These are phyloP conservation scores for Dryadula phaetusa DNA, from an alignment of 2,888 invertebrate genomes.

Conservation along the genomic window DNA sequence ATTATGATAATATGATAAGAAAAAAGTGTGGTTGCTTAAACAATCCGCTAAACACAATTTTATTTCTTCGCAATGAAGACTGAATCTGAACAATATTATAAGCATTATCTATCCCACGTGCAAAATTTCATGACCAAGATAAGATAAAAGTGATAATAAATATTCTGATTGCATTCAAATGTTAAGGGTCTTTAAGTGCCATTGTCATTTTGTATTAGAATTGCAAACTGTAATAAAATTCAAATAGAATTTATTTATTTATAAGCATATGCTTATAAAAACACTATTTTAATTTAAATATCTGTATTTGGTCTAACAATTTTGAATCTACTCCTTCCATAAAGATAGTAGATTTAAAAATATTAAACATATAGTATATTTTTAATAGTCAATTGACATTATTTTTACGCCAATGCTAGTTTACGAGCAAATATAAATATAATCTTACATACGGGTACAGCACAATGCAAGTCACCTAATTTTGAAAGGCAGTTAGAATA, in stretches of 20 bases:
- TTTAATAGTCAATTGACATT: no score
- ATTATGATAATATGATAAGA: slow-evolving; percentile 1
- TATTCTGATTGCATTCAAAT: slow-evolving; percentile 16
- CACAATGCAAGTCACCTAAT: not conserved
- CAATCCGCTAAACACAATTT: not conserved
- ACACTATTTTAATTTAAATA: no score
- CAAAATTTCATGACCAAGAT: slow-evolving; percentile 8
- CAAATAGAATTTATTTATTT: not conserved
- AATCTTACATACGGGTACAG: no score
- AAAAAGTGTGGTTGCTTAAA: not conserved
- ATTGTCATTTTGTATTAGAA: not conserved
- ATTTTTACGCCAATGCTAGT: no score
- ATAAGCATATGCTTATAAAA: no score
- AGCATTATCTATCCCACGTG: not conserved
- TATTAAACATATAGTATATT: no score
- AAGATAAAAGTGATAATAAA: slow-evolving; percentile 7
- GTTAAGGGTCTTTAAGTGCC: slow-evolving; percentile 14
- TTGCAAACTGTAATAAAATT: not conserved
- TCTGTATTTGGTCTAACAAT: no score
- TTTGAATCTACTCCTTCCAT: no score
- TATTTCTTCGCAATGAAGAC: slow-evolving; percentile 2
- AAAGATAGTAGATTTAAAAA: no score
- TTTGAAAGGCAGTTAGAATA: not conserved
- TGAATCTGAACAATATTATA: not conserved
- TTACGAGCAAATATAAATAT: no score